A percentile compares a stretch with the other conserved stretches of the same genome.
These are phyloP conservation scores for Tadarida brasiliensis DNA, from an alignment of 2,797 vertebrate species.

Conservation along the genomic window DNA sequence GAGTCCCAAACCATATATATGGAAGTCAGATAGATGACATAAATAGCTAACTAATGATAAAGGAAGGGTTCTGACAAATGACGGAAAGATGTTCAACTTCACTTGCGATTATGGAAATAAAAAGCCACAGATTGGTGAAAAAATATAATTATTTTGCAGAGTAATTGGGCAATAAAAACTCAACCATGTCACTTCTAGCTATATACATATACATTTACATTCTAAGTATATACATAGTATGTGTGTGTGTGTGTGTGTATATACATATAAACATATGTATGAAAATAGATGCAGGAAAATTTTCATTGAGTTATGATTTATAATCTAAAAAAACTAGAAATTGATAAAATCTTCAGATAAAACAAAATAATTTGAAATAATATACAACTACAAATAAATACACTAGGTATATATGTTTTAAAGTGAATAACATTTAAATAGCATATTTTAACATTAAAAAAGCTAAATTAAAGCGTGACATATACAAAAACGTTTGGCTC, in stretches of 20 bases:
- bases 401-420: background rate
- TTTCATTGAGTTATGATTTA: background rate
- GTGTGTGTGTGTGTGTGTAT: background rate
- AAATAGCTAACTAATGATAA: background rate
- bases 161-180: background rate
- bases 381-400: background rate
- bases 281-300: background rate
- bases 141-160: background rate
- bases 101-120: background rate
- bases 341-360: background rate
- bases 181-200: background rate
- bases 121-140: background rate
- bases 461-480: background rate
- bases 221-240: background rate
- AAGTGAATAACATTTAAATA: slow-evolving; percentile 20
- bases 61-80: background rate
- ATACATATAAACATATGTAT: background rate
- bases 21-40: background rate
- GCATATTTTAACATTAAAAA: background rate
- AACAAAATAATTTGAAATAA: background rate
- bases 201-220: background rate
- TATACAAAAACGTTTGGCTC: background rate
- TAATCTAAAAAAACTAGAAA: slow-evolving; percentile 22
- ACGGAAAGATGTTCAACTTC: background rate
- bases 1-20: background rate